Percentiles rank a stretch among this genome's conserved stretches.
phyloP scores from a whole-genome alignment of 1,140 invertebrate species.

The Zaprionus vittiger region DNA sequence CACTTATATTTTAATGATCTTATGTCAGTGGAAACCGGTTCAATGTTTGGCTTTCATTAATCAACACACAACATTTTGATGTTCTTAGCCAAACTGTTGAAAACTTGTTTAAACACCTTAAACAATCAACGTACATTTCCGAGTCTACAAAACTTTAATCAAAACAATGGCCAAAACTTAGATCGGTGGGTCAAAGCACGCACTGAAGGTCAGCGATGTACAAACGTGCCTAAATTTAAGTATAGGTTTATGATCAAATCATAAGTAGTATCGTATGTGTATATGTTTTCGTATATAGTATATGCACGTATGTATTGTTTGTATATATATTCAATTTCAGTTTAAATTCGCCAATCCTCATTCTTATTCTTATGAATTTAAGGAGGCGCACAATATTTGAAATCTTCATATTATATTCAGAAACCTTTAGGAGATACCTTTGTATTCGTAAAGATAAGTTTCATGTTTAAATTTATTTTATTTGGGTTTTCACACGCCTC shows the following conservation, averaged over 20 bases:
- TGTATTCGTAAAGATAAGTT: too few species aligned
- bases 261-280: too few species aligned
- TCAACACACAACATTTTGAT: slow-evolving; percentile 44
- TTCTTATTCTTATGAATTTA: not conserved
- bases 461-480: not conserved
- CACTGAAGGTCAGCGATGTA: slow-evolving; percentile 58
- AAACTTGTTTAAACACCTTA: slow-evolving; percentile 69
- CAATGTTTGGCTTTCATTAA: slow-evolving; percentile 60
- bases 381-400: not conserved
- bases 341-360: too few species aligned
- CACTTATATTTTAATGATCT: slow-evolving; percentile 50
- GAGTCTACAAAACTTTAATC: slow-evolving; percentile 54
- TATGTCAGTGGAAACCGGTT: slow-evolving; percentile 61
- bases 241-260: not conserved
- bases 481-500: not conserved
- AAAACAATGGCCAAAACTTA: slow-evolving; percentile 42
- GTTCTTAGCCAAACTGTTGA: slow-evolving; percentile 48
- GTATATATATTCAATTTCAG: too few species aligned
- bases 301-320: not conserved
- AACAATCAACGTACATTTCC: slow-evolving; percentile 38
- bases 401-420: not conserved
- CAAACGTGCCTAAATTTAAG: not conserved
- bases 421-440: not conserved
- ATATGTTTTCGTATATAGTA: not conserved
- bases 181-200: slow-evolving; percentile 70